Base-by-base conservation (phyloP, 2,888 invertebrate genomes). In the Leucophenga maculata region DNA sequence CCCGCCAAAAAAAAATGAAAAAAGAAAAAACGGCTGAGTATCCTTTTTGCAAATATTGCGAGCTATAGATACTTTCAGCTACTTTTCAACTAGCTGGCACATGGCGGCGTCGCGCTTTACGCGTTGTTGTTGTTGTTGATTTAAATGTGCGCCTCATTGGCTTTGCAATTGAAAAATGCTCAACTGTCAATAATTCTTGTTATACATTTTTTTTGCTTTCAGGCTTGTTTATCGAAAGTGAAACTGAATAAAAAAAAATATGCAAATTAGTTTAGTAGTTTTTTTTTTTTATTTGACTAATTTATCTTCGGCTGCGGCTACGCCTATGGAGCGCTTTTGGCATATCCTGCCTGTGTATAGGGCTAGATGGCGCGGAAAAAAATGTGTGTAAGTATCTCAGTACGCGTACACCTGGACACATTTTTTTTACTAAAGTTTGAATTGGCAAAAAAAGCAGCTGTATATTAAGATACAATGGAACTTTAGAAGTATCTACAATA, bases 251-350 rank as follows among this genome's bases (percentile, higher is more conserved):
- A 60, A 66, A 67, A 62, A 57, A 32, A 64, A 84, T 84, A 84
- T 84, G 83, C 85, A 84, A 84, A 84, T 84, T 82, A 84, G 85
- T 75, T 64, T 74, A 67, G 72, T 69, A 69, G 77, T 75, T 74
- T 72, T 67, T 70, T 59, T 64, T 64, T 66, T 60, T 67, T 62
- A 22, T 64, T 81, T 84, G 82, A 78, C 81, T 84, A 81, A 81
- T 81, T 81, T 81, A 81, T 81, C 81, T 81, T 66, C 55, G 31
- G 16, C 71, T 72, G 74, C 75, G 26, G 26, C 26, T 26, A 73
- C 75, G 76, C 76, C 76, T 76, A 75, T 77, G 74, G 77, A 75
- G 50, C 50, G 50, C 18, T n/a, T 13, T 11, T n/a, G 13, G 44
- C 57, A 69, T 62, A 74, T 74, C 72, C 72, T 50, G 50, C 3